These are phyloP conservation scores for Puffinus mauretanicus DNA, from an alignment of 2,113 vertebrate genomes.

Conservation along the genomic window DNA sequence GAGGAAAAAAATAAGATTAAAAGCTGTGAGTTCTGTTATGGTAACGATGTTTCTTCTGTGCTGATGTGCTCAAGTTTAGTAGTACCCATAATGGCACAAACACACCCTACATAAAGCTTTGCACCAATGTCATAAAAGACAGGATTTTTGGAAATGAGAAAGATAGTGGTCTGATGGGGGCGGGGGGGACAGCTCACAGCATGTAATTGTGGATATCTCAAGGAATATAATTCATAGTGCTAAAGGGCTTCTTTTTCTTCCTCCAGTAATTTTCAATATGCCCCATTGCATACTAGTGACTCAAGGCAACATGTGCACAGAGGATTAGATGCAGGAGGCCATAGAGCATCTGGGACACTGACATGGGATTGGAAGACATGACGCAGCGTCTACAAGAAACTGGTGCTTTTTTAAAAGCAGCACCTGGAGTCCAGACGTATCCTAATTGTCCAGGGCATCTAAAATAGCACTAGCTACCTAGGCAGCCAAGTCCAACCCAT, in stretches of 20 bases:
- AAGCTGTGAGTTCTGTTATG: background rate
- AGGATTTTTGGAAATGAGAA: background rate
- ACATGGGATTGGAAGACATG: background rate
- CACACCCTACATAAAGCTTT: background rate
- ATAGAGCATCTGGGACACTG: background rate
- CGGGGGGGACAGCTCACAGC: background rate
- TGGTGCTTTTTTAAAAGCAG: background rate
- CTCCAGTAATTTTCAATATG: background rate
- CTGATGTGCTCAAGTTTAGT: no score
- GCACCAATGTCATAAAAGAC: background rate
- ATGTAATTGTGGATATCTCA: background rate
- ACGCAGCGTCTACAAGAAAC: background rate
- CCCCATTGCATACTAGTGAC: background rate
- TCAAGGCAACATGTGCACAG: background rate
- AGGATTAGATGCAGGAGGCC: background rate
- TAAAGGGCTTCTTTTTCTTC: background rate
- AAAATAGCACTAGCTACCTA: background rate
- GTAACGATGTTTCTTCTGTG: background rate
- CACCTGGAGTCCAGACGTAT: background rate
- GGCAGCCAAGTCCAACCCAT: background rate
- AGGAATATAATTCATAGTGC: accelerated
- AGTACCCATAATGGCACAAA: background rate
- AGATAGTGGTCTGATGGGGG: background rate
- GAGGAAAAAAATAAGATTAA: background rate
- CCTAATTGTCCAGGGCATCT: background rate